These are phyloP conservation scores for Allacma fusca DNA, from an alignment of 2,888 invertebrate genomes.

Conservation along the genomic window DNA sequence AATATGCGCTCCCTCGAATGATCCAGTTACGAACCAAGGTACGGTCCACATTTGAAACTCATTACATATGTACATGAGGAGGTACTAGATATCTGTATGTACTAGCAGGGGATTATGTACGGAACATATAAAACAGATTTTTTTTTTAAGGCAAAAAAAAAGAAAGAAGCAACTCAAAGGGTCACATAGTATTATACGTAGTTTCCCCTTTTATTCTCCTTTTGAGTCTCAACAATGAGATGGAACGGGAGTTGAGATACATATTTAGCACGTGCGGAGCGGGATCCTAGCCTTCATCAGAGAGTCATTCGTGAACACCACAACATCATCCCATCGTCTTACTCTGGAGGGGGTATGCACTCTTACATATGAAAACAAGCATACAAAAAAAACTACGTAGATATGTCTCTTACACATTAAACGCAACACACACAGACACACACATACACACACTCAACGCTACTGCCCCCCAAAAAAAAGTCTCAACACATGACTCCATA, in stretches of 20 bases:
- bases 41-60: not conserved
- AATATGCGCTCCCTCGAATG: not conserved
- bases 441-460: no score
- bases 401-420: not conserved
- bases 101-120: not conserved
- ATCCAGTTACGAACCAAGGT: not conserved
- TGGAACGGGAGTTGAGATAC: constrained; percentile 4
- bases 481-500: constrained; percentile 19
- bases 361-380: not conserved
- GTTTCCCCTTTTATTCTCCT: constrained; percentile 20
- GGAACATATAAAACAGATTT: not conserved
- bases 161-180: constrained; percentile 5
- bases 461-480: constrained; percentile 18
- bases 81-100: no score
- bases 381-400: not conserved
- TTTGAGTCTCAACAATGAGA: not conserved
- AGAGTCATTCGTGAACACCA: constrained; percentile 37
- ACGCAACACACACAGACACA: no score
- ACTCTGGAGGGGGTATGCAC: constrained; percentile 36
- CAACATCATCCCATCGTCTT: constrained; percentile 43
- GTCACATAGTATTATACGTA: constrained; percentile 17
- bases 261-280: constrained; percentile 60
- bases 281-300: constrained; percentile 48
- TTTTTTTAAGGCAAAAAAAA: not conserved
- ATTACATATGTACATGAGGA: not conserved